A percentile compares a stretch with the other conserved stretches of the same genome.
Conservation (phyloP, 2,888 invertebrate genomes). For the Mechanitis messenoides region DNA sequence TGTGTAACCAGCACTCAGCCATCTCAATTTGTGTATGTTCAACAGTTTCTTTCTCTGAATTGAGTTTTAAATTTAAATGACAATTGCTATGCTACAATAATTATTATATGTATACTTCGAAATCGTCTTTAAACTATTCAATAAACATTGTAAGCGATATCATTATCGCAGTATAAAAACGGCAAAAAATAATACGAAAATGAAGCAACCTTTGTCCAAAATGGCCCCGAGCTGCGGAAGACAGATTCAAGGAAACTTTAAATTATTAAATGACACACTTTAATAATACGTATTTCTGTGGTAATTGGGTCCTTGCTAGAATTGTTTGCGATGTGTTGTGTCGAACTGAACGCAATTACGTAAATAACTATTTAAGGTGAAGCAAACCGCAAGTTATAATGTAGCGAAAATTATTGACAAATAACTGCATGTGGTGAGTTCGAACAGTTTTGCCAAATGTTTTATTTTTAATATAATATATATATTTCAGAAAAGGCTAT, state of each 20-base stretch:
- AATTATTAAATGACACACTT: slow-evolving; percentile 46
- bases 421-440: slow-evolving; percentile 50
- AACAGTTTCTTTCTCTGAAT: neutral
- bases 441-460: slow-evolving; percentile 41
- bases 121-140: neutral
- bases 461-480: slow-evolving; percentile 1
- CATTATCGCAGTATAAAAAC: slow-evolving; percentile 10
- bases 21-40: slow-evolving; percentile 4
- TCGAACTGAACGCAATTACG: slow-evolving; percentile 43
- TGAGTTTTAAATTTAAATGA: neutral
- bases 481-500: no score
- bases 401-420: slow-evolving; percentile 36
- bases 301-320: slow-evolving; percentile 41
- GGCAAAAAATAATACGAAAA: slow-evolving; percentile 18
- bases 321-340: slow-evolving; percentile 48
- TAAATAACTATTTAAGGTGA: slow-evolving; percentile 49
- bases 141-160: neutral
- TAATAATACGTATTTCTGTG: slow-evolving; percentile 49
- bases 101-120: neutral
- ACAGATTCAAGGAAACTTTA: slow-evolving; percentile 41
- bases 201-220: slow-evolving; percentile 25
- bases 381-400: slow-evolving; percentile 58
- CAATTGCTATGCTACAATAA: neutral
- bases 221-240: slow-evolving; percentile 44
- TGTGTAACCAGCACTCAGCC: slow-evolving; percentile 12